These are phyloP conservation scores for Digitonthophagus gazella DNA, from an alignment of 2,888 invertebrate genomes.

Conservation along the genomic window DNA sequence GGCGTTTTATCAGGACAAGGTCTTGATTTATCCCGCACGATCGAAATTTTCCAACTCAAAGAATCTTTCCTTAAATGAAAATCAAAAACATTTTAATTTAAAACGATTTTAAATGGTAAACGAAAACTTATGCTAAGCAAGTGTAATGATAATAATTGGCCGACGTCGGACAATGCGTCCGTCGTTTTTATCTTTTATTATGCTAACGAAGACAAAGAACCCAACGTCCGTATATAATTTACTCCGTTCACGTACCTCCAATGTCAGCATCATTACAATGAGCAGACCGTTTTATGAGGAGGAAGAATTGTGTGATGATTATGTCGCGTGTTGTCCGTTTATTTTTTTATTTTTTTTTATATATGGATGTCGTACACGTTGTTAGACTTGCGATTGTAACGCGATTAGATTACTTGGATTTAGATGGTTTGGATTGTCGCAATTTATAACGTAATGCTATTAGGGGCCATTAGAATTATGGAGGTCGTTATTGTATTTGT, in stretches of 20 bases:
- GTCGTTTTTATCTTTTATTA: background rate
- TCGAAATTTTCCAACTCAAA: no score
- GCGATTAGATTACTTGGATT: background rate
- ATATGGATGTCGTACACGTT: background rate
- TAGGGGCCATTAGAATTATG: background rate
- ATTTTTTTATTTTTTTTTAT: background rate
- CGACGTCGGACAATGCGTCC: background rate
- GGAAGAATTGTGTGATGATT: background rate
- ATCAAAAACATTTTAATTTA: no score
- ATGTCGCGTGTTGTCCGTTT: background rate
- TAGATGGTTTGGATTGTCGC: background rate
- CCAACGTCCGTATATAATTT: background rate
- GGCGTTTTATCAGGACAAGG: background rate
- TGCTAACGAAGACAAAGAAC: background rate
- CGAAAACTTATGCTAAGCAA: background rate
- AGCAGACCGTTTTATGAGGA: background rate
- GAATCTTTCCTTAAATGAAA: no score
- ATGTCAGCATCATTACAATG: background rate
- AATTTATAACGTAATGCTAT: background rate
- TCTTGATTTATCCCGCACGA: background rate
- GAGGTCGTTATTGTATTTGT: background rate
- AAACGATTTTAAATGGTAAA: no score
- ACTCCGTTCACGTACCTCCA: background rate
- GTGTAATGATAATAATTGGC: background rate
- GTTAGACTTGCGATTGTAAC: background rate